Evolutionary conservation across 2,113 vertebrate species (phyloP), one percentile per base, ranked within the genome.

Genomic region (Mormyrus iriodes): DNA sequence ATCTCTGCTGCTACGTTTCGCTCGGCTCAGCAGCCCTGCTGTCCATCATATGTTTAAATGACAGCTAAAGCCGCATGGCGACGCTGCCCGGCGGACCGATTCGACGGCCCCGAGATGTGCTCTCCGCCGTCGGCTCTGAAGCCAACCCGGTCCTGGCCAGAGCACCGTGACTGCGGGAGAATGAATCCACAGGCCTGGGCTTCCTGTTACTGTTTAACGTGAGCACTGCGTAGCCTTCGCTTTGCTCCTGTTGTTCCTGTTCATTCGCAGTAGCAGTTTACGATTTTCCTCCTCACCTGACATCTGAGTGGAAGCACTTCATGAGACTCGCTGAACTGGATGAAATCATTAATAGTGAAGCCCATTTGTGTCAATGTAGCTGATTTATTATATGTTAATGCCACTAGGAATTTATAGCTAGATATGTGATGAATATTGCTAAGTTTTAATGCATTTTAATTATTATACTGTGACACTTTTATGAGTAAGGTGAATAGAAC

Each of bases 31-130:
- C 51, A 17, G 85, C 49, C 85, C 39, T 1, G 51, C 85, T 86
- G 85, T 86, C 85, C 51, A 55, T 86, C 85, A 86, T 86, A 15
- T 52, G 27, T 39, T 53, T 31, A 53, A 55, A 86, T 53, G 85
- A 86, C 49, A 53, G 85, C 31, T 35, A 27, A 31, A 53, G 31
- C 51, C 13, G 84, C 84, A 85, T n/a, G n/a, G 48, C 5, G 84
- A 49, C n/a, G 48, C 42, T 21, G n/a, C 48, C 24, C 46, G 4
- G 84, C 6, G 84, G 21, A 17, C 76, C 42, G 39, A 9, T 15
- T 82, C 19, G 5, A 44, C 13, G 42, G 39, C 13, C 79, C 9
- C 79, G 39, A 83, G 79, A 42, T 84, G 82, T 1, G 44, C 8
- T 84, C 21, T 7, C 21, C 6, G 24, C 19, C 76, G 76, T 44